Percentiles rank a stretch among this genome's conserved stretches.
These are phyloP conservation scores for Lithophane ornitopus DNA, from an alignment of 2,888 invertebrate species.

Conservation along the genomic window DNA sequence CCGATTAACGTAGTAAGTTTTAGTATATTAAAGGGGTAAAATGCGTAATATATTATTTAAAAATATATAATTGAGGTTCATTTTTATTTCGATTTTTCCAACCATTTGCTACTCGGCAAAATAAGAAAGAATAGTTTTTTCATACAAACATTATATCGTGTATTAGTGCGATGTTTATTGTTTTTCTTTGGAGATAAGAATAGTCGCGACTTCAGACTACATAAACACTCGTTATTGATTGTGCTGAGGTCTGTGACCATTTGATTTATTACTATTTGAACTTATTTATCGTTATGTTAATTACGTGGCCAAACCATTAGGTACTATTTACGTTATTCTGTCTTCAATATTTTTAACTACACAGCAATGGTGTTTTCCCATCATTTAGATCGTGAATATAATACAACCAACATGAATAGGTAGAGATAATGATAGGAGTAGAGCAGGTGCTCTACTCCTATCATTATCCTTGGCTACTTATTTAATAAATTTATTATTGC, in stretches of 20 bases:
- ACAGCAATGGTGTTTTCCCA: not conserved
- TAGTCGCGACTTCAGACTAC: constrained; percentile 53
- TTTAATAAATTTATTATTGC: not conserved
- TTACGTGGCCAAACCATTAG: constrained; percentile 12
- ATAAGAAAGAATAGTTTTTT: constrained; percentile 20
- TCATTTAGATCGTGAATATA: not conserved
- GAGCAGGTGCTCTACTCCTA: not conserved
- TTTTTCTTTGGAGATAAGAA: constrained; percentile 59
- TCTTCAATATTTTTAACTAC: constrained; percentile 2
- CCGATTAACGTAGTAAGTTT: no score
- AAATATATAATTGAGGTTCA: not conserved
- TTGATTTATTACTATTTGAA: constrained; percentile 56
- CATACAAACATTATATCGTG: constrained; percentile 8
- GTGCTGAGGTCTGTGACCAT: constrained; percentile 65
- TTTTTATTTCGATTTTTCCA: not conserved
- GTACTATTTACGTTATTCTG: constrained; percentile 6
- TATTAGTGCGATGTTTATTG: constrained; percentile 45
- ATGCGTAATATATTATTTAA: not conserved
- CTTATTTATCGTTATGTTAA: constrained; percentile 41
- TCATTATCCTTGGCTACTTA: not conserved
- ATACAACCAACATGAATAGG: not conserved
- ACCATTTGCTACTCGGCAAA: not conserved
- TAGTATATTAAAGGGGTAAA: not conserved
- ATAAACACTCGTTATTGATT: constrained; percentile 59
- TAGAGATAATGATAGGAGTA: no score